These are phyloP conservation scores for Hoplodrina blanda DNA, from an alignment of 2,888 invertebrate species.

Conservation along the genomic window DNA sequence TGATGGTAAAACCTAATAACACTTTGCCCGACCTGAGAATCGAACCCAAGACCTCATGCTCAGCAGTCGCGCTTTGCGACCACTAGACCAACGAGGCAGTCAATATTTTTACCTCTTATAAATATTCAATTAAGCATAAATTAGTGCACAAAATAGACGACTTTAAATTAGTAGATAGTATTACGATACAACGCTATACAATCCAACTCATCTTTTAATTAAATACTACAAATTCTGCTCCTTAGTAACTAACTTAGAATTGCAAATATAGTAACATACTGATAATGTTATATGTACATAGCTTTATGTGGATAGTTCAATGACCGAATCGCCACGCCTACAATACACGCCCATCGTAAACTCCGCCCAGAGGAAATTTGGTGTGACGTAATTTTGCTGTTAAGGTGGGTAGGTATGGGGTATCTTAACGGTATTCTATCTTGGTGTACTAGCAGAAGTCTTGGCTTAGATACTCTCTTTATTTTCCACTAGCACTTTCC, in stretches of 20 bases:
- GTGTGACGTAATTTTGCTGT: constrained; percentile 64
- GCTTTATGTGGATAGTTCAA: constrained; percentile 72
- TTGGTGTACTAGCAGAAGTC: constrained; percentile 7
- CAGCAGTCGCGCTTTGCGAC: too few species aligned
- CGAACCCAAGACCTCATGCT: too few species aligned
- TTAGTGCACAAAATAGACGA: background rate
- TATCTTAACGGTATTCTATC: constrained; percentile 21
- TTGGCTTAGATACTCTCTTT: background rate
- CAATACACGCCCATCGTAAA: constrained; percentile 75
- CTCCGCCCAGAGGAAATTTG: constrained; percentile 78
- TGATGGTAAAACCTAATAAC: too few species aligned
- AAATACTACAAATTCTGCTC: constrained; percentile 29
- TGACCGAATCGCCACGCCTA: constrained; percentile 83
- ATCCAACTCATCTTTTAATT: constrained; percentile 36
- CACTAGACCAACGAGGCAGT: too few species aligned
- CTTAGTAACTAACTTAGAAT: constrained; percentile 76
- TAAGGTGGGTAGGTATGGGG: constrained; percentile 9
- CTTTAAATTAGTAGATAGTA: background rate
- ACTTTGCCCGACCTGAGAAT: too few species aligned
- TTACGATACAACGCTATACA: background rate
- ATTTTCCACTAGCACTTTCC: too few species aligned
- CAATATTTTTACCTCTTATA: too few species aligned
- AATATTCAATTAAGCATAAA: too few species aligned
- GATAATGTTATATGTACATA: constrained; percentile 65
- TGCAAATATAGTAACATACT: constrained; percentile 79